Conservation (phyloP, 2,797 vertebrate species). For the Micrastur ruficollis region DNA sequence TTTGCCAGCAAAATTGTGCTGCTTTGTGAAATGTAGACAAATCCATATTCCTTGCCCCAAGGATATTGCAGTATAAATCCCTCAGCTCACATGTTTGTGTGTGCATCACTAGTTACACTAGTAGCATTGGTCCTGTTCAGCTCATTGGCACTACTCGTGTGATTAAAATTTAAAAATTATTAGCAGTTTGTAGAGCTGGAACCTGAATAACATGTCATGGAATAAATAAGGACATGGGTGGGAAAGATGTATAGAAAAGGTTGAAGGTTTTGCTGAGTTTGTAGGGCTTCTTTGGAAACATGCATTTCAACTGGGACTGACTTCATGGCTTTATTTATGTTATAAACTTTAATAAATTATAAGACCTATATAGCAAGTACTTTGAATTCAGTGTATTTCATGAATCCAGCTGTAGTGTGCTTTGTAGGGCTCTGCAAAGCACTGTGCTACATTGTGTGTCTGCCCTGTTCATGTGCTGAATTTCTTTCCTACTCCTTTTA, state of each 20-base stretch:
- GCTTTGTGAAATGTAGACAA: background rate
- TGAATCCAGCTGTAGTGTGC: background rate
- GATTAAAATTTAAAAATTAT: background rate
- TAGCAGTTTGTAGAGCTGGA: background rate
- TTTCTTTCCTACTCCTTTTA: slow-evolving; percentile 42
- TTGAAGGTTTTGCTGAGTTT: background rate
- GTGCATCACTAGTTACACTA: background rate
- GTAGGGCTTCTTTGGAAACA: background rate
- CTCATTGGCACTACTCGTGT: background rate
- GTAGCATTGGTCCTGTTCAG: background rate
- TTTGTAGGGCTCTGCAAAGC: slow-evolving; percentile 13
- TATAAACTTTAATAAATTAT: slow-evolving; percentile 49
- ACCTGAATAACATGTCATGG: background rate
- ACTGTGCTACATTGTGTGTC: background rate
- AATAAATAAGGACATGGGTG: background rate
- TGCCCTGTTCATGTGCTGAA: slow-evolving; percentile 29
- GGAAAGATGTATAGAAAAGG: background rate
- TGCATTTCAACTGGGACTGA: background rate
- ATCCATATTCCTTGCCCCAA: background rate
- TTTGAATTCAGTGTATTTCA: background rate
- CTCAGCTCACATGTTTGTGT: background rate
- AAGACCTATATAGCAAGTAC: background rate
- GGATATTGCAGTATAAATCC: background rate
- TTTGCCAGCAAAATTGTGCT: background rate
- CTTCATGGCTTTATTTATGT: slow-evolving; percentile 27